Evolutionary conservation across 2,888 invertebrate species (phyloP).

Genomic region (Caenorhabditis japonica): DNA sequence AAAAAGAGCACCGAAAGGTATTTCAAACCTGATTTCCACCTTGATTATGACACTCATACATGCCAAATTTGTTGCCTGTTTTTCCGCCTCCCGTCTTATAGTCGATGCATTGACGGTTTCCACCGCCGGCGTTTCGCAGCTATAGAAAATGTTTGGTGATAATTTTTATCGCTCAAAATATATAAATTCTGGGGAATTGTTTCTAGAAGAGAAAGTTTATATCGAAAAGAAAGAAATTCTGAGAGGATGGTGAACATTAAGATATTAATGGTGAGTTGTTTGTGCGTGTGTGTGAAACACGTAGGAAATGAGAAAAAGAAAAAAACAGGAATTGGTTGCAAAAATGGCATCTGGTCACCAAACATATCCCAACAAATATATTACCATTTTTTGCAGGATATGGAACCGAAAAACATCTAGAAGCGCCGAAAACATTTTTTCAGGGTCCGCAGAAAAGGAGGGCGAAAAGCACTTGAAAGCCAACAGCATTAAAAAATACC

Average conservation of each 20-base stretch:
- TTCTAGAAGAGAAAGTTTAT: too few species aligned
- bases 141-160: constrained; percentile 36
- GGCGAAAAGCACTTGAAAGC: too few species aligned
- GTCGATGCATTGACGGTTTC: constrained; percentile 76
- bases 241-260: constrained; percentile 1
- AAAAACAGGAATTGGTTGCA: too few species aligned
- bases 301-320: too few species aligned
- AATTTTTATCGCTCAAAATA: not conserved
- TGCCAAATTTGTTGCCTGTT: constrained; percentile 62
- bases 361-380: constrained; percentile 11
- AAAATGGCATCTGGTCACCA: constrained; percentile 5
- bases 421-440: too few species aligned
- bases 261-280: not conserved
- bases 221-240: too few species aligned
- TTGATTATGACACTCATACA: constrained; percentile 98
- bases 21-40: constrained; percentile 95
- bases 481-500: too few species aligned
- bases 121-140: constrained; percentile 76
- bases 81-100: constrained; percentile 68
- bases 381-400: too few species aligned
- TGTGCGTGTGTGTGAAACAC: too few species aligned
- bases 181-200: too few species aligned
- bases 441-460: too few species aligned
- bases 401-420: too few species aligned
- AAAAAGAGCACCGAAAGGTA: constrained; percentile 11